Evolutionary conservation across 2,888 invertebrate genomes (phyloP).

Genomic region (Drosophila sordidapex): DNA sequence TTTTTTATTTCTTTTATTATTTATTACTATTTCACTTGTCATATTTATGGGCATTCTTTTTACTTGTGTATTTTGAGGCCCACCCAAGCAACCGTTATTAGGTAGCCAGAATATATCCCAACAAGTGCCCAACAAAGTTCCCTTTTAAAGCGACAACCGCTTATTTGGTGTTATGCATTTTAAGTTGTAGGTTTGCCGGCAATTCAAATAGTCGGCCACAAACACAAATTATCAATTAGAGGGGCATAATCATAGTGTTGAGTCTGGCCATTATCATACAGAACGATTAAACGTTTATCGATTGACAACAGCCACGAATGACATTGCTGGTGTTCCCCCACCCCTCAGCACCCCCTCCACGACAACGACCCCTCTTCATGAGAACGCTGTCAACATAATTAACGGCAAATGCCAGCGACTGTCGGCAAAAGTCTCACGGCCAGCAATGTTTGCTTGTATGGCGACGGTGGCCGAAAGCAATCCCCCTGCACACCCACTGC

Average conservation of each 20-base stretch:
- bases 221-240: constrained; percentile 79
- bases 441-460: constrained; percentile 33
- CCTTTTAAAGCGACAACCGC: constrained; percentile 14
- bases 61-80: background rate
- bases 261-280: constrained; percentile 63
- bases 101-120: background rate
- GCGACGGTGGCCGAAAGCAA: constrained; percentile 27
- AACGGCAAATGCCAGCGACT: constrained; percentile 67
- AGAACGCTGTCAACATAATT: constrained; percentile 76
- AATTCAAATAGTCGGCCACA: constrained; percentile 50
- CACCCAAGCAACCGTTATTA: constrained; percentile 16
- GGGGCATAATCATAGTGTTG: constrained; percentile 42
- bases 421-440: constrained; percentile 70
- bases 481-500: constrained; percentile 10
- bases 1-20: background rate
- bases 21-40: constrained; percentile 8
- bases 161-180: constrained; percentile 63
- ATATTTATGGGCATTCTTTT: constrained; percentile 18
- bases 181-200: constrained; percentile 55
- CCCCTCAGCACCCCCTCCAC: background rate
- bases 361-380: constrained; percentile 9
- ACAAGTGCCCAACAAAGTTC: constrained; percentile 11
- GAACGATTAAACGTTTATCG: constrained; percentile 73
- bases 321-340: constrained; percentile 65
- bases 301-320: constrained; percentile 55